phyloP scores from a whole-genome alignment of 2,888 invertebrate genomes.

The Xestia c-nigrum region DNA sequence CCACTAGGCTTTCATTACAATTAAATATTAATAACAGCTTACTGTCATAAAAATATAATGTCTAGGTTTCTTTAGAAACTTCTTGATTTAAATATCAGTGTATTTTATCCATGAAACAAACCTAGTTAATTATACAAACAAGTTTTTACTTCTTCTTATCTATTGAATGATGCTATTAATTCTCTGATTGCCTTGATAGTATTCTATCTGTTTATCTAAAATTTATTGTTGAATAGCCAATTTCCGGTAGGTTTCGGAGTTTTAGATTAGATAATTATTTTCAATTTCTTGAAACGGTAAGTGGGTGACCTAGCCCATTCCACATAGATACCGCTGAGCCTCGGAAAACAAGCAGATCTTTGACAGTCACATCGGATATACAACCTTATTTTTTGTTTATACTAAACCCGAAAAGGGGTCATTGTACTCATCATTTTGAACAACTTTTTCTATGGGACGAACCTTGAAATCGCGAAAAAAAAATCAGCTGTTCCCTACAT shows the following conservation, averaged over 20 bases:
- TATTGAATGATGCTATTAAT: slow-evolving; percentile 19
- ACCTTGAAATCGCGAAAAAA: too few species aligned
- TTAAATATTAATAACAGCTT: too few species aligned
- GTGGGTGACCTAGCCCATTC: background rate
- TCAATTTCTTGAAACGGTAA: background rate
- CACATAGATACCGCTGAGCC: background rate
- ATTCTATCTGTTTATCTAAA: slow-evolving; percentile 23
- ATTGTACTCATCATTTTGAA: too few species aligned
- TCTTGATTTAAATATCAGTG: background rate
- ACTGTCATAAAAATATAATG: background rate
- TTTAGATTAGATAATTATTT: slow-evolving; percentile 15
- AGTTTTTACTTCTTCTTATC: slow-evolving; percentile 15
- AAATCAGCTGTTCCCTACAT: too few species aligned
- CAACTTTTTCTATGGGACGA: too few species aligned
- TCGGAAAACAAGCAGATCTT: background rate
- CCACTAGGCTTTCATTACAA: too few species aligned
- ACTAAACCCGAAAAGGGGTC: too few species aligned
- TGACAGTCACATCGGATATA: background rate
- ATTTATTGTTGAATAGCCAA: slow-evolving; percentile 22
- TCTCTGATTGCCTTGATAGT: slow-evolving; percentile 27
- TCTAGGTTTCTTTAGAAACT: background rate
- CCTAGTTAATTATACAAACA: background rate
- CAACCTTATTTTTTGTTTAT: too few species aligned
- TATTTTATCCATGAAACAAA: background rate
- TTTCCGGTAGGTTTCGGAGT: slow-evolving; percentile 18